Evolutionary conservation across 2,888 invertebrate species (phyloP).

Genomic region (Erynnis tages): DNA sequence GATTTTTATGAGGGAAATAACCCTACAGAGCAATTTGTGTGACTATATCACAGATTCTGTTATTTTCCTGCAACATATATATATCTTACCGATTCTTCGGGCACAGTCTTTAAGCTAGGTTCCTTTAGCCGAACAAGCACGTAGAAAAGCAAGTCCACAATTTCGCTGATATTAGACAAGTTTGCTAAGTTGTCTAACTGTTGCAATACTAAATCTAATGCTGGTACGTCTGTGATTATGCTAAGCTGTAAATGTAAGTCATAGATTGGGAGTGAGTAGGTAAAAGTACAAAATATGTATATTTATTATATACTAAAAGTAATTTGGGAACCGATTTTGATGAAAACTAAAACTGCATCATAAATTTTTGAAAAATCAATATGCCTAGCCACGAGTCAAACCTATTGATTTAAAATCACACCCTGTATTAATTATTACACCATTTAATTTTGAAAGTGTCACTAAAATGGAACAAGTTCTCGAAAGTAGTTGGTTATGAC

Average conservation of each 20-base stretch:
- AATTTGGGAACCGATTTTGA: no score
- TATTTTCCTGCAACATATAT: background rate
- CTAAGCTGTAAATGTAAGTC: slow-evolving; percentile 79
- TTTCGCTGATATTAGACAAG: slow-evolving; percentile 66
- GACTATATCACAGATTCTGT: background rate
- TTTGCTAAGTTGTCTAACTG: slow-evolving; percentile 71
- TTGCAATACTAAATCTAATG: slow-evolving; percentile 74
- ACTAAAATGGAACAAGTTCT: no score
- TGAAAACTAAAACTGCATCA: no score
- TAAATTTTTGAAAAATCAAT: no score
- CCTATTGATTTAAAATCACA: no score
- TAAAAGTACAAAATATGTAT: no score
- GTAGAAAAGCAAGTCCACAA: slow-evolving; percentile 85
- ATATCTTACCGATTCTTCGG: slow-evolving; percentile 72
- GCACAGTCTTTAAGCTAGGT: slow-evolving; percentile 81
- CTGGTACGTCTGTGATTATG: slow-evolving; percentile 80
- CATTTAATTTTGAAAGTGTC: no score
- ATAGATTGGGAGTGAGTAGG: no score
- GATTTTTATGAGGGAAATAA: background rate
- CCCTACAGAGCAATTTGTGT: background rate
- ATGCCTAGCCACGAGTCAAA: no score
- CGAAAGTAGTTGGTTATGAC: no score
- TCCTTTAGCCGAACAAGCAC: slow-evolving; percentile 84
- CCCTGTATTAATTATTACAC: no score
- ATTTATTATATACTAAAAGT: no score